Base-by-base conservation (phyloP, 2,888 invertebrate species). In the Fragum sueziense region DNA sequence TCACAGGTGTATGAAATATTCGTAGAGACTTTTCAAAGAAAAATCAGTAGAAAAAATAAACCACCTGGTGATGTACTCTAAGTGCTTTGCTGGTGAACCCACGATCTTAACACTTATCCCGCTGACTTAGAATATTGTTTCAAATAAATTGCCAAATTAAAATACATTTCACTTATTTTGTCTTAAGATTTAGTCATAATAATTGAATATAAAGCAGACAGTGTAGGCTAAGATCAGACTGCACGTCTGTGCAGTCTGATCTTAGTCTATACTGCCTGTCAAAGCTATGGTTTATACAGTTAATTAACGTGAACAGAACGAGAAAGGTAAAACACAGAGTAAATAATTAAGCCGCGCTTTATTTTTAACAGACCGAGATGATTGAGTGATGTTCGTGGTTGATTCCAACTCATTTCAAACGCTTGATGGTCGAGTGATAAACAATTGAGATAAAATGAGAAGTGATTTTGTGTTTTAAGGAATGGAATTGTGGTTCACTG, bases 341-440 rank as follows among this genome's bases (percentile, higher is more conserved):
- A 47, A 47, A 47, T 47, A 47, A 47, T 47, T 47, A 47, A 47
- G 20, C 47, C 17, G 7, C 14, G 17, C 47, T 47, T 47, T 47
- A 47, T 47, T 47, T 47, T 47, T 47, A 47, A 47, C 47, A n/a
- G 47, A n/a, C 14, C 47, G 4, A 47, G 61, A 61, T 61, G 61
- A 61, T 61, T 61, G 61, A 61, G 14, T 29, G 33, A 61, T 61
- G 61, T 61, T 61, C 61, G 20, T 33, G 20, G 61, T 20, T 61
- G 61, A 61, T 33, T 61, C 22, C 61, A 33, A n/a, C 61, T 61
- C 61, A 33, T 61, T 61, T 61, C 31, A 33, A 31, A 20, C 61
- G 27, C 61, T 61, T 61, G 33, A 61, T 61, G 61, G 61, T 33
- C 33, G 20, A 61, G 14, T 14, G 61, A 61, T 61, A 61, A 61